Evolutionary conservation across 1,140 invertebrate species (phyloP), one percentile per base, ranked within the genome.

Genomic region (Branchinecta lynchi): DNA sequence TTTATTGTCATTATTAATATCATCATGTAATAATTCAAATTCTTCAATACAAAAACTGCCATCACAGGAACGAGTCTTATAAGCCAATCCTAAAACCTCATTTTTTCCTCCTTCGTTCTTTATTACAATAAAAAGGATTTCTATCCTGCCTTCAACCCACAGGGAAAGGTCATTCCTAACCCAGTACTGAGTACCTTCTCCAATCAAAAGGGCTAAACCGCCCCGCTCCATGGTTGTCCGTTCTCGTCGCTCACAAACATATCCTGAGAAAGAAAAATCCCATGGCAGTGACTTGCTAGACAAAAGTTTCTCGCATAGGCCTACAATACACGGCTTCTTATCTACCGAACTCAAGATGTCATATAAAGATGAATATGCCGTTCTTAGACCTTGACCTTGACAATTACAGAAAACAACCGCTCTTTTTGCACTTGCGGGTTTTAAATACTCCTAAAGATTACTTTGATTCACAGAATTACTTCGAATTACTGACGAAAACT

Each of bases 331-430:
- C 51, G 51, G 51, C 17, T 60, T 60, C 51, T 2, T 60, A 60
- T 60, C 51, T 60, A 60, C 12, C 17, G 17, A 60, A 60, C 51
- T 60, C 17, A 60, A 60, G 6, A 60, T 60, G 2, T 60, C 51
- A 60, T 6, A 6, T 60, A 60, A 20, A 2, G 51, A 20, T 15
- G 51, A 60, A 60, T 3, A 60, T 60, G 51, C 51, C 51, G 51
- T 60, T 60, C 51, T 60, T 60, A 60, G 51, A 60, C 51, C 51
- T 60, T 60, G 51, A 60, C 51, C 51, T 60, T 60, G 51, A 60
- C 51, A 60, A 60, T 60, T 60, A 2, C 51, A 60, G 51, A 60
- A 60, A 3, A 60, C 51, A 20, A 60, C 6, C 51, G 51, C 6
- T 60, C 51, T 60, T 60, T 60, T 6, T 60, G 51, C 51, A 60